phyloP scores from a whole-genome alignment of 37 sponge, comb jelly and placozoan genomes.

The Agelas oroides region DNA sequence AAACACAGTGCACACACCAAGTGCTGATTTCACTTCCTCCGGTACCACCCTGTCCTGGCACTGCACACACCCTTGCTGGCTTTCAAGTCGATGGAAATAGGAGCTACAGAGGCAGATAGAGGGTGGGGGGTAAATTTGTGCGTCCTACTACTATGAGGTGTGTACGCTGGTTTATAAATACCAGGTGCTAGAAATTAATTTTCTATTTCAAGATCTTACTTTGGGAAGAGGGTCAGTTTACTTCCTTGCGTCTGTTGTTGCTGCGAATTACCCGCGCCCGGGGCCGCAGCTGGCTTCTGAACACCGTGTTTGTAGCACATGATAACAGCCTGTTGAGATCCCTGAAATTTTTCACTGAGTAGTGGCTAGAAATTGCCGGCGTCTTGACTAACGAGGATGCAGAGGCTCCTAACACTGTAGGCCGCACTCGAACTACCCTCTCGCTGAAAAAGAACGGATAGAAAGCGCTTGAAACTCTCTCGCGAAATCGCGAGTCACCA shows the following conservation, averaged over 20 bases:
- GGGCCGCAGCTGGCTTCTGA: not conserved
- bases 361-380: not conserved
- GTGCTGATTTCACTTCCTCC: conserved; percentile 74
- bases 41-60: conserved; percentile 68
- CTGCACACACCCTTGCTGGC: conserved; percentile 45
- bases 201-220: not conserved
- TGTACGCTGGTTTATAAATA: no score
- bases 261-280: not conserved
- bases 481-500: no score
- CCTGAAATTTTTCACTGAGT: no score
- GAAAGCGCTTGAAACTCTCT: conserved; percentile 3
- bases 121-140: not conserved
- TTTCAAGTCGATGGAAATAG: conserved; percentile 62
- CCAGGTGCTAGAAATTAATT: no score
- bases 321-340: not conserved
- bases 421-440: conserved; percentile 86
- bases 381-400: conserved; percentile 21
- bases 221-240: conserved; percentile 41
- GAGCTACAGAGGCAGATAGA: conserved; percentile 2
- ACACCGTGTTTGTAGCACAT: conserved; percentile 72
- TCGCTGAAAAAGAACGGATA: not conserved
- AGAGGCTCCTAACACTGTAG: conserved; percentile 97
- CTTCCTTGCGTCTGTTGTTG: not conserved
- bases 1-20: conserved; percentile 84
- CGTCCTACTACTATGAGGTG: not conserved